Percentiles rank a stretch among this genome's conserved stretches.
Conservation (phyloP, 2,888 invertebrate species). For the Drosophila percnosoma region DNA sequence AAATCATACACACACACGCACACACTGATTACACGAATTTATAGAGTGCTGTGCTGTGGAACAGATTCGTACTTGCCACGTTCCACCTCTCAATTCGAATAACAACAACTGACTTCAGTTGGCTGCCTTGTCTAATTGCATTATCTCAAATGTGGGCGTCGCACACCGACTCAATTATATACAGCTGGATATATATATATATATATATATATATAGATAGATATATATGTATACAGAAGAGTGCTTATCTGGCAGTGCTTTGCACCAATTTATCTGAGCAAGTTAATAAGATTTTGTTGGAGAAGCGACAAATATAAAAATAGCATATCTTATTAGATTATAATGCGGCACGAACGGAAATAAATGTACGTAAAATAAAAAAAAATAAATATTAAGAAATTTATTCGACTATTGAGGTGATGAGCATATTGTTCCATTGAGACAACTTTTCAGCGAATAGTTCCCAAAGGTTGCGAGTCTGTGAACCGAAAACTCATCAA, state of each 20-base stretch:
- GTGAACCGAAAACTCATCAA: conserved; percentile 6
- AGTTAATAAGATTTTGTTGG: conserved; percentile 47
- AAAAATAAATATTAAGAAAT: background rate
- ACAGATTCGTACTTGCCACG: background rate
- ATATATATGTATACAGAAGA: conserved; percentile 9
- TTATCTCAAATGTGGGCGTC: conserved; percentile 57
- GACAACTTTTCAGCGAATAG: background rate
- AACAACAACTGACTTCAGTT: conserved; percentile 31
- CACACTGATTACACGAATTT: background rate
- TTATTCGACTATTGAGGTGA: background rate
- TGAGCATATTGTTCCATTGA: background rate
- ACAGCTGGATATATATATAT: conserved; percentile 7
- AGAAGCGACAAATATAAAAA: conserved; percentile 34
- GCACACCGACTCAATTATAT: conserved; percentile 62
- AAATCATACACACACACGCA: background rate
- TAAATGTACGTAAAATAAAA: conserved; percentile 12
- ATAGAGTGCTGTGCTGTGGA: background rate
- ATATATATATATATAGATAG: conserved; percentile 11
- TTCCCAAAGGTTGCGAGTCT: background rate
- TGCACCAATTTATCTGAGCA: conserved; percentile 18
- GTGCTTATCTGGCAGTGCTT: conserved; percentile 48
- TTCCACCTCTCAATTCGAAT: conserved; percentile 23
- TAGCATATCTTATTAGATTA: conserved; percentile 60
- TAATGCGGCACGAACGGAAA: conserved; percentile 45
- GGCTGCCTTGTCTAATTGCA: conserved; percentile 63